Percentiles rank a stretch among this genome's conserved stretches.
phyloP scores from a whole-genome alignment of 2,888 invertebrate genomes.

The Phaedon cochleariae region DNA sequence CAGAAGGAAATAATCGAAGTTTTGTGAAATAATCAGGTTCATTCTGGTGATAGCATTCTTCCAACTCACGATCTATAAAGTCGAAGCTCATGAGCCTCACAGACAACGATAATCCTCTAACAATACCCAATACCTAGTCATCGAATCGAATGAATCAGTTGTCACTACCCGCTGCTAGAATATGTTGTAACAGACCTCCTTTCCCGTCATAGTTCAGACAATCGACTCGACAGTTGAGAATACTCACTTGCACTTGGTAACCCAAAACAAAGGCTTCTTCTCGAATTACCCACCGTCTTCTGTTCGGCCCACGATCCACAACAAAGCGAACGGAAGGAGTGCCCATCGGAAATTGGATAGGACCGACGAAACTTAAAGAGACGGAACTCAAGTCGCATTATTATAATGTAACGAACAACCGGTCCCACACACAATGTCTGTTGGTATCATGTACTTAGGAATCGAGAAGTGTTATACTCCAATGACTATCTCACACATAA shows the following conservation, averaged over 20 bases:
- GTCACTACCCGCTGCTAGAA: not conserved
- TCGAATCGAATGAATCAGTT: not conserved
- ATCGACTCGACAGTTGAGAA: not conserved
- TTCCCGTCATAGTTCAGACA: not conserved
- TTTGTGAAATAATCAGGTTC: too few relatives aligned
- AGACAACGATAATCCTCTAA: too few relatives aligned
- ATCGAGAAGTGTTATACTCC: not conserved
- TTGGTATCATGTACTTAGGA: not conserved
- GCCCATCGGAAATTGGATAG: constrained; percentile 32
- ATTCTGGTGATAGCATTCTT: too few relatives aligned
- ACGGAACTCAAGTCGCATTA: not conserved
- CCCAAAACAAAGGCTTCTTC: not conserved
- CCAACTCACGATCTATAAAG: too few relatives aligned
- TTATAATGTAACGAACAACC: not conserved
- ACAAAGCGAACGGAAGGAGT: constrained; percentile 16
- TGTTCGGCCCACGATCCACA: constrained; percentile 1
- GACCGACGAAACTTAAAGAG: constrained; percentile 6
- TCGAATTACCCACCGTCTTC: not conserved
- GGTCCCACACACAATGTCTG: not conserved
- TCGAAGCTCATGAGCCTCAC: too few relatives aligned
- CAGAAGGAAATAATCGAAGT: too few relatives aligned
- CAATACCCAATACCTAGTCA: too few relatives aligned
- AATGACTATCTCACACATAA: too few relatives aligned
- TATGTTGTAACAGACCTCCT: not conserved
- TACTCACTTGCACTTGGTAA: not conserved